phyloP scores from a whole-genome alignment of 2,797 vertebrate species.

The Sebastes kiyomatsui region DNA sequence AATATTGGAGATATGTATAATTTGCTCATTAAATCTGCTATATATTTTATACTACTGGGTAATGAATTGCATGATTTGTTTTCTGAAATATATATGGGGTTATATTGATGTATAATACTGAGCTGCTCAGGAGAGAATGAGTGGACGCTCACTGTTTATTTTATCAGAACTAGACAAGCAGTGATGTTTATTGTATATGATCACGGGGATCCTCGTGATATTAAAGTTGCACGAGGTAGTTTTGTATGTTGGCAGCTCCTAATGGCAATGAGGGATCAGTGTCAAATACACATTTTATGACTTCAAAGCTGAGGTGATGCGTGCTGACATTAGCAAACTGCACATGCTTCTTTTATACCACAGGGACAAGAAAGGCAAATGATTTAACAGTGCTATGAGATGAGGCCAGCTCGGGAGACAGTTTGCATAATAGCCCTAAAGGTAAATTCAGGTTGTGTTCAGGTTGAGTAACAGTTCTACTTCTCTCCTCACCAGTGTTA shows the following conservation, averaged over 20 bases:
- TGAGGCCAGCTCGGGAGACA: background rate
- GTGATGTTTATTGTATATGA: slow-evolving; percentile 2
- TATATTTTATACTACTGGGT: background rate
- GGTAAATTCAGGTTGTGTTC: slow-evolving; percentile 3
- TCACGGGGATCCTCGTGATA: background rate
- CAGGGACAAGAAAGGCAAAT: background rate
- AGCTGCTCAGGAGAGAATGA: background rate
- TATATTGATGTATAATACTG: background rate
- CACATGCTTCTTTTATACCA: background rate
- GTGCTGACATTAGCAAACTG: slow-evolving; percentile 1
- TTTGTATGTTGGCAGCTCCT: slow-evolving; percentile 11
- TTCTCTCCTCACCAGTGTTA: background rate
- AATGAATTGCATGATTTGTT: background rate
- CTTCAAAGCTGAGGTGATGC: slow-evolving; percentile 21
- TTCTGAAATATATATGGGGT: background rate
- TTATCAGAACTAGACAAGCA: background rate
- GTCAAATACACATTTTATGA: slow-evolving; percentile 16
- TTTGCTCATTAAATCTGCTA: background rate
- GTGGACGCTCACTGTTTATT: background rate
- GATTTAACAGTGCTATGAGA: background rate
- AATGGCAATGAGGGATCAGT: slow-evolving; percentile 8
- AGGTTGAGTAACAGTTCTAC: background rate
- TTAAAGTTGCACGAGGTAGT: slow-evolving; percentile 14
- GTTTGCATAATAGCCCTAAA: slow-evolving; percentile 5
- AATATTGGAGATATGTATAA: background rate